Conservation (phyloP, 2,113 vertebrate species). For the Tachycineta bicolor region DNA sequence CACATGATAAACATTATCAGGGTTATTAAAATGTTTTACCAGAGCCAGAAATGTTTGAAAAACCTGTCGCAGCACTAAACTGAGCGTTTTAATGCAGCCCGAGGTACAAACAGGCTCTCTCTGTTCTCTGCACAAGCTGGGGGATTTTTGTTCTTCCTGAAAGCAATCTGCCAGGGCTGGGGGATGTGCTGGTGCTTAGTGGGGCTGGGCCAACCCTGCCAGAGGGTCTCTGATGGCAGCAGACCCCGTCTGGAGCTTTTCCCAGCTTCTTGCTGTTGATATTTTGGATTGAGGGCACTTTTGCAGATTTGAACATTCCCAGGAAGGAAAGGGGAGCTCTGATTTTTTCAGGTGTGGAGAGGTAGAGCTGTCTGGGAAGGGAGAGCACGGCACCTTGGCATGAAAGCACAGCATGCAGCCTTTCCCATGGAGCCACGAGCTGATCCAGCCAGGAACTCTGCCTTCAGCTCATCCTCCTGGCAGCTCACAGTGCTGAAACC, state of each 20-base stretch:
- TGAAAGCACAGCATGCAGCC: background rate
- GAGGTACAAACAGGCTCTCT: slow-evolving; percentile 23
- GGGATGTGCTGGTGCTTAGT: fast-evolving
- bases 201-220: background rate
- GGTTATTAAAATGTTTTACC: slow-evolving; percentile 46
- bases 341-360: fast-evolving
- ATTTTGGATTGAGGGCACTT: background rate
- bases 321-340: background rate
- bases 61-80: background rate
- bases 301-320: background rate
- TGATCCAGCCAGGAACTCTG: background rate
- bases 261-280: background rate
- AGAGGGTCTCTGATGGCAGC: background rate
- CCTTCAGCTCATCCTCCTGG: background rate
- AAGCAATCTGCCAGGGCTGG: fast-evolving
- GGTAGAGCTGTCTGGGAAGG: fast-evolving
- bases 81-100: fast-evolving
- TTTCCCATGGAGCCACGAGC: background rate
- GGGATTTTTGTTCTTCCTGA: background rate
- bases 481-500: background rate
- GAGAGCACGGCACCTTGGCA: background rate
- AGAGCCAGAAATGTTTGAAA: slow-evolving; percentile 25
- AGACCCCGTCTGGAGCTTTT: background rate
- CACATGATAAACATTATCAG: slow-evolving; percentile 43
- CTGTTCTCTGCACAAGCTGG: background rate